Base-by-base conservation (phyloP, 2,113 vertebrate genomes). In the Entosphenus tridentatus region DNA sequence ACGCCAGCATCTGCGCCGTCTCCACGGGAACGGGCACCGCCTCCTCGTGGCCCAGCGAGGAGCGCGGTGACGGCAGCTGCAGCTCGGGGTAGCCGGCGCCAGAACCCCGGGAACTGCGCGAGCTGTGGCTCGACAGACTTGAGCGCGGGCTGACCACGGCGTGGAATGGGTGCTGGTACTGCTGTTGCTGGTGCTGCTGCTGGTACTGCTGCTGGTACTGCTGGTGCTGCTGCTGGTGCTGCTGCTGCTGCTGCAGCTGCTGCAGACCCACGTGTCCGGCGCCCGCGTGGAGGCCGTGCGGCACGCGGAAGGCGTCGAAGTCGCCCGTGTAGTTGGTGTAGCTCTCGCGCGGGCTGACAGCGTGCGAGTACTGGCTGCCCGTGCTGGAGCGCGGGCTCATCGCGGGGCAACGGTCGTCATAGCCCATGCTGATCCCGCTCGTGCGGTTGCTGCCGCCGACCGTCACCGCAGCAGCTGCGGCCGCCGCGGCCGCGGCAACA, bases 341-440 rank as follows among this genome's bases (percentile, higher is more conserved):
- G 69, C 83, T 86, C 70, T 83, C 86, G 67, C 84, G 80, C 16
- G 83, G 85, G 71, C 81, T 87, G 72, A 83, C 79, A 72, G 83
- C 82, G 74, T 83, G 83, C 17, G 82, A 84, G 70, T 85, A 84
- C 77, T 83, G 85, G 77, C 86, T 87, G 12, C 84, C 82, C 56
- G 85, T 85, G 77, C 87, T 90, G 56, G 87, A 85, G 73, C 89
- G 81, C 67, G 90, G 86, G 75, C 90, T 96, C 75, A 78, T 72
- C n/a, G 62, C n/a, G n/a, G 62, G n/a, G 80, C 91, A 89, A 73
- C 89, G 81, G 76, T 90, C 88, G 80, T 93, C 91, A 78, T 88
- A 96, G 73, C 91, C 91, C 84, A 95, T 83, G 78, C 91, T 96
- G 81, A 95, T 90, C 73, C 89, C 90, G 76, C 91, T 96, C 75